phyloP scores from a whole-genome alignment of 2,113 vertebrate species.

The Cottus gobio region DNA sequence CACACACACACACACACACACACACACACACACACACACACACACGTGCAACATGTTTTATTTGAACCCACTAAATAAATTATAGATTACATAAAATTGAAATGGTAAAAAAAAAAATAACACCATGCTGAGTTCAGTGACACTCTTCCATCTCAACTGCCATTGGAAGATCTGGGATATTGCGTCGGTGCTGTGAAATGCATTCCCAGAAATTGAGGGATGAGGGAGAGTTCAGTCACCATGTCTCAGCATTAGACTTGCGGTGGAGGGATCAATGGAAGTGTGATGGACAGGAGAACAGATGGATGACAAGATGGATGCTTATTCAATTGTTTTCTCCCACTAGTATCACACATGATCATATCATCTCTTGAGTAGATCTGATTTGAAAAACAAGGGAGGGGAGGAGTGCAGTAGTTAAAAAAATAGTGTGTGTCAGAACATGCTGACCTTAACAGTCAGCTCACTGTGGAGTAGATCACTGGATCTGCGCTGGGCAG shows the following conservation, averaged over 20 bases:
- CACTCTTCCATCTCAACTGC: conserved; percentile 29
- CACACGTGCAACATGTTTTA: conserved; percentile 3
- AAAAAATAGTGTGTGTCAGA: conserved; percentile 14
- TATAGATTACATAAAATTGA: conserved; percentile 5
- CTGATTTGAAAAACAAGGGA: conserved; percentile 16
- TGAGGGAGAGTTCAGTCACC: conserved; percentile 12
- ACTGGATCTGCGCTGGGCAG: conserved; percentile 23
- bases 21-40: neutral
- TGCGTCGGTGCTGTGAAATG: conserved; percentile 4
- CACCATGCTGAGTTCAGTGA: conserved; percentile 35
- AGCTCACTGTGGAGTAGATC: conserved; percentile 35
- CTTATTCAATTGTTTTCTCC: conserved; percentile 26
- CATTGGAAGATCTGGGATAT: conserved; percentile 20
- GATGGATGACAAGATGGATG: conserved; percentile 2
- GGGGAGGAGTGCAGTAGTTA: conserved; percentile 2
- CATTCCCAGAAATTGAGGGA: neutral
- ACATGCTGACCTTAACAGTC: conserved; percentile 37
- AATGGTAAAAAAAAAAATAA: conserved; percentile 39
- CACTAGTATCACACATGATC: neutral
- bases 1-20: too few relatives aligned
- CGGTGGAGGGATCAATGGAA: conserved; percentile 27
- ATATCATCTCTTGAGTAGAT: conserved; percentile 10
- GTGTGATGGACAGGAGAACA: conserved; percentile 9
- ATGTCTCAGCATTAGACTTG: conserved; percentile 25
- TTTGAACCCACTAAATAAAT: conserved; percentile 1